These are phyloP conservation scores for Prunella strophiata DNA, from an alignment of 2,797 vertebrate species.

Conservation along the genomic window DNA sequence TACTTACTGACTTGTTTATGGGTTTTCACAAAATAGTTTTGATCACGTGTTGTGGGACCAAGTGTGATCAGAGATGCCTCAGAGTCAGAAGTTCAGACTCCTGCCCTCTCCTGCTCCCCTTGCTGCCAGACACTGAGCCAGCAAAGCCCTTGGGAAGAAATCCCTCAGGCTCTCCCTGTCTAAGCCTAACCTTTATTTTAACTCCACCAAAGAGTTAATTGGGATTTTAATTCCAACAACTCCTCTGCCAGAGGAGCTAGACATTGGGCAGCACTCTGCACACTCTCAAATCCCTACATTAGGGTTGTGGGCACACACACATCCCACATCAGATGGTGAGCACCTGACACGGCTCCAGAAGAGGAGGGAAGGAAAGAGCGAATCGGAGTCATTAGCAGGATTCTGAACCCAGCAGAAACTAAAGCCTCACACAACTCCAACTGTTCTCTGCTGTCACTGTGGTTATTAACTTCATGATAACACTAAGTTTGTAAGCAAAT, in stretches of 20 bases:
- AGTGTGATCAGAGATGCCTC: neutral
- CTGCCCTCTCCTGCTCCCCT: neutral
- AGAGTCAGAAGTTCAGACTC: neutral
- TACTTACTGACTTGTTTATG: neutral
- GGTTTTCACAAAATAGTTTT: neutral
- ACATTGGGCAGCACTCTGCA: neutral
- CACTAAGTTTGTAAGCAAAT: constrained; percentile 28
- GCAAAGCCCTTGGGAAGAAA: neutral
- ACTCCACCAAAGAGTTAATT: neutral
- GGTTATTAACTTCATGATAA: constrained; percentile 35
- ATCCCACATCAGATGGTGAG: neutral
- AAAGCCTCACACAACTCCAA: neutral
- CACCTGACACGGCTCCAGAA: neutral
- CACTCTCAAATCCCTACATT: fast-evolving
- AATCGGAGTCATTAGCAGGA: neutral
- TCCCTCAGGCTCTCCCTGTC: fast-evolving
- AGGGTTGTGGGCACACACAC: neutral
- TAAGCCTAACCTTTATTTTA: neutral
- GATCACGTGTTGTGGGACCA: neutral
- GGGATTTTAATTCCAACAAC: neutral
- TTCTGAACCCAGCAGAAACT: neutral
- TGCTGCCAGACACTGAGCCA: neutral
- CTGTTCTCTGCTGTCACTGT: constrained; percentile 4
- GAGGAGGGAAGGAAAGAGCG: neutral
- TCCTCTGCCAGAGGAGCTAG: neutral